A percentile compares a stretch with the other conserved stretches of the same genome.
Conservation (phyloP, 1,140 invertebrate species). For the Apis mellifera region DNA sequence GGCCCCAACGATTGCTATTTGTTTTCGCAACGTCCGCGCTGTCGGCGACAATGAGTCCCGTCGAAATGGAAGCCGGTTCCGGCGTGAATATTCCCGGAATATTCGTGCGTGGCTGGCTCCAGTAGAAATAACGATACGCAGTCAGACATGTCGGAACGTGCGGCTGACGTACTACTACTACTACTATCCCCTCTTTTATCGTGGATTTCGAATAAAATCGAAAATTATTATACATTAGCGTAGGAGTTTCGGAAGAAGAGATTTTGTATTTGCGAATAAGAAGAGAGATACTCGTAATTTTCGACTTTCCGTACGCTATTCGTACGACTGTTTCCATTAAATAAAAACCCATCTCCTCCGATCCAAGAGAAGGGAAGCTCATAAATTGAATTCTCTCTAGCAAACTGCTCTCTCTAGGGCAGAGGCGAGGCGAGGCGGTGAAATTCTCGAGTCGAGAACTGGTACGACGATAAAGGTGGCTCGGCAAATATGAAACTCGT, state of each 20-base stretch:
- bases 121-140: conserved; percentile 65
- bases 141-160: no score
- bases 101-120: conserved; percentile 41
- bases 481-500: conserved; percentile 29
- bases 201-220: no score
- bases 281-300: no score
- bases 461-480: neutral
- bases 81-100: conserved; percentile 53
- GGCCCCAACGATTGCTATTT: conserved; percentile 52
- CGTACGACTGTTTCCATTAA: conserved; percentile 7
- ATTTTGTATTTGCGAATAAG: no score
- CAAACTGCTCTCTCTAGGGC: neutral
- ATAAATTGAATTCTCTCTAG: conserved; percentile 35
- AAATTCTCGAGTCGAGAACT: neutral
- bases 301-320: no score
- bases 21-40: conserved; percentile 46
- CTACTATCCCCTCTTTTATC: no score
- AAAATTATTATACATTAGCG: no score
- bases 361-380: conserved; percentile 2
- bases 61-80: conserved; percentile 37
- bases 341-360: conserved; percentile 38
- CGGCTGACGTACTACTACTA: no score
- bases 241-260: no score
- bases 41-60: conserved; percentile 56
- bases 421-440: neutral